These are phyloP conservation scores for Pharmacophagus antenor DNA, from an alignment of 2,888 invertebrate species.

Conservation along the genomic window DNA sequence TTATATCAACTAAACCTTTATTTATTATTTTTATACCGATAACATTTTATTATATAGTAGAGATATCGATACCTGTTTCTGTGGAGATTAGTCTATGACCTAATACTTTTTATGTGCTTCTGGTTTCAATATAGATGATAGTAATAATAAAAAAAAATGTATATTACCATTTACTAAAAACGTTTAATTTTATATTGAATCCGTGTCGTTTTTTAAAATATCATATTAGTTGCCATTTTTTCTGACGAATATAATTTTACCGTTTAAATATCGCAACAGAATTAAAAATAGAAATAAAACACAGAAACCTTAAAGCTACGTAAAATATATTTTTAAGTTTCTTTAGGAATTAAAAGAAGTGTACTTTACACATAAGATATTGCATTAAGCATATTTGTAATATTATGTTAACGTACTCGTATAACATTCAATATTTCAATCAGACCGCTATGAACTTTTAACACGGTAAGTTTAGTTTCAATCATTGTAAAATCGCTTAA, in stretches of 20 bases:
- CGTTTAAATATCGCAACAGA: background rate
- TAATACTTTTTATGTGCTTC: background rate
- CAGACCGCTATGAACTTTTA: constrained; percentile 72
- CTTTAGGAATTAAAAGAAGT: background rate
- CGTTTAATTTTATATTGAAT: too few species aligned
- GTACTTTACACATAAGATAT: background rate
- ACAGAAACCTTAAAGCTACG: background rate
- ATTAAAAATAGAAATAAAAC: background rate
- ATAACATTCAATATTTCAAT: constrained; percentile 74
- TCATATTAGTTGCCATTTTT: too few species aligned
- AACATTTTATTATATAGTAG: background rate
- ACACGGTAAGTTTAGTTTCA: constrained; percentile 76
- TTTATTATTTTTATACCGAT: too few species aligned
- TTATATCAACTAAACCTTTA: too few species aligned
- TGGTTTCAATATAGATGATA: background rate
- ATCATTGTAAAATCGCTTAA: constrained; percentile 85
- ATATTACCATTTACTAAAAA: too few species aligned
- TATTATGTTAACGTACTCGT: constrained; percentile 53
- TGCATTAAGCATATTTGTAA: background rate
- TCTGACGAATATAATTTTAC: background rate
- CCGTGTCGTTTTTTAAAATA: too few species aligned
- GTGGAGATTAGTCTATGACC: background rate
- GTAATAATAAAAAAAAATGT: background rate
- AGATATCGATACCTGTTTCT: background rate
- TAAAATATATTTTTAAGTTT: background rate